Evolutionary conservation across 2,888 invertebrate species (phyloP), one percentile per base, ranked within the genome.

Genomic region (Argyresthia albistria): DNA sequence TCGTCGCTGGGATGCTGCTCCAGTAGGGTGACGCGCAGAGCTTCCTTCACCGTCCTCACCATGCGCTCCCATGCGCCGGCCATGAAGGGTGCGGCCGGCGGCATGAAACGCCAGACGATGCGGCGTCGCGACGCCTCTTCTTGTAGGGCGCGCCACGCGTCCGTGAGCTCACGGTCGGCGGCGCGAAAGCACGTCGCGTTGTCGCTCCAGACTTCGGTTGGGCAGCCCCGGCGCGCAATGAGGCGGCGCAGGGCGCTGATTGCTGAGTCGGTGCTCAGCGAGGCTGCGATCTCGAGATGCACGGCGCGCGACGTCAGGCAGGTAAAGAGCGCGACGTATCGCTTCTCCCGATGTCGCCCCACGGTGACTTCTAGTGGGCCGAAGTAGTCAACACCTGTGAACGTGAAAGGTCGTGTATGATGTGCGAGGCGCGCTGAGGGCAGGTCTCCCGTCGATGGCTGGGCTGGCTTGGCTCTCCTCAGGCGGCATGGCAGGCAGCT

Each of bases 181-280:
- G 57, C 58, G 7, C 49, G 14, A 1, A 59, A 53, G 46, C 58
- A 58, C 0, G 57, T 59, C 1, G 55, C 59, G 15, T 59, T 57
- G 42, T 59, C 58, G 10, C 11, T 11, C 11, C n/a, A 39, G n/a
- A 39, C 7, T 3, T 39, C 4, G n/a, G 4, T 3, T 8, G 39
- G 39, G 2, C 2, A 43, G 43, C 25, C 46, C 1, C 50, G 39
- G 11, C 50, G 50, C 8, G 39, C 42, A 14, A 16, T 10, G 39
- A 50, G 39, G 4, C 50, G 39, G 4, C 50, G 11, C 14, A 50
- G 10, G 9, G 50, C 50, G 4, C 39, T 37, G 7, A 50, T 12
- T 35, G 39, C 35, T 10, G 50, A 12, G 15, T 50, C 50, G 1
- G 42, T 15, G 50, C 6, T n/a, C n/a, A n/a, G n/a, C 11, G 9